These are phyloP conservation scores for Paguma larvata DNA, from an alignment of 2,797 vertebrate genomes.

Conservation along the genomic window DNA sequence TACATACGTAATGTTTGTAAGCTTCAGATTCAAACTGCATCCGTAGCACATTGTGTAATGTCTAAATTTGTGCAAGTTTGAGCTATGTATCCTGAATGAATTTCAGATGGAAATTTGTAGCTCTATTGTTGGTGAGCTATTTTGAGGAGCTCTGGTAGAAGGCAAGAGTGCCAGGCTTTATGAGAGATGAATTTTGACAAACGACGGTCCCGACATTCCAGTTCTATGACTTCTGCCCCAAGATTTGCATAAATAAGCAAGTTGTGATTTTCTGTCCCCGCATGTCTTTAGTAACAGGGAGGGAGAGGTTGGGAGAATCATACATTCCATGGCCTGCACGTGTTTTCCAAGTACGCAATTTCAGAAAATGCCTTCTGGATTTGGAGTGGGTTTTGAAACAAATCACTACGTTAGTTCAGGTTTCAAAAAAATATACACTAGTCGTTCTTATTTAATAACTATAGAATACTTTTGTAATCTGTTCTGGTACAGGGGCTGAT, in stretches of 20 bases:
- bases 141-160: not conserved
- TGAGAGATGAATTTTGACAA: not conserved
- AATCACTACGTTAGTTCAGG: not conserved
- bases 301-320: fast-evolving
- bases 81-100: not conserved
- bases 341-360: not conserved
- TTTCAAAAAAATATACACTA: not conserved
- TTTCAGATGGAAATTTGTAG: not conserved
- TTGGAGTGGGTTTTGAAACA: not conserved
- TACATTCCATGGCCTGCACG: not conserved
- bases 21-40: not conserved
- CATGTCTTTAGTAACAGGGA: not conserved
- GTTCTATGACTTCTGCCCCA: not conserved
- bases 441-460: not conserved
- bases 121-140: not conserved
- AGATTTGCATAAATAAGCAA: not conserved
- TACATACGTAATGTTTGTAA: not conserved
- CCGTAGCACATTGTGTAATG: fast-evolving
- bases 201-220: not conserved
- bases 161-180: not conserved
- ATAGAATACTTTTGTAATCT: not conserved
- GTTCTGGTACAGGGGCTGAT: not conserved
- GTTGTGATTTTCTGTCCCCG: not conserved
- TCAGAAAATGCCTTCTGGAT: not conserved
- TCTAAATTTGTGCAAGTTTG: not conserved